phyloP scores from a whole-genome alignment of 2,797 vertebrate species.

The Anguilla pacifica region DNA sequence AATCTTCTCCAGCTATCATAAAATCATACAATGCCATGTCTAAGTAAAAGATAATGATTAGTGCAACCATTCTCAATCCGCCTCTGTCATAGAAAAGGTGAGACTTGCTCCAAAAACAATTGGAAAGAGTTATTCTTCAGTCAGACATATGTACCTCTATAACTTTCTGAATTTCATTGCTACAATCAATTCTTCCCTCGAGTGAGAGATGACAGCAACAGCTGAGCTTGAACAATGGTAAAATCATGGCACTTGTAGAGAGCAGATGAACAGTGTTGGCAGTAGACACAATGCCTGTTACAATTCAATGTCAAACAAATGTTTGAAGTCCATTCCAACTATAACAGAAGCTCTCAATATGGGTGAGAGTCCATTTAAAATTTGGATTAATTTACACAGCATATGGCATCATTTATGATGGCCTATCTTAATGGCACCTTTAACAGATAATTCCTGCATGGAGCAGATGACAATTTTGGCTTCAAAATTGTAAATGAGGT shows the following conservation, averaged over 20 bases:
- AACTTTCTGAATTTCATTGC: neutral
- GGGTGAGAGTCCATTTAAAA: neutral
- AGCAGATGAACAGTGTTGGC: slow-evolving; percentile 14
- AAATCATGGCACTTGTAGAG: neutral
- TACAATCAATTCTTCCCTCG: neutral
- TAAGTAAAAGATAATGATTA: too few species aligned
- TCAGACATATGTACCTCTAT: neutral
- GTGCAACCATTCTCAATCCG: neutral
- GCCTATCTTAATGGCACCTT: slow-evolving; percentile 2
- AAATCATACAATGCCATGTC: neutral
- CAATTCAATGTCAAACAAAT: slow-evolving; percentile 23
- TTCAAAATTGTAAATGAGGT: slow-evolving; percentile 22
- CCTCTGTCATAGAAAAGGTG: neutral
- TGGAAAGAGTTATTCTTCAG: neutral
- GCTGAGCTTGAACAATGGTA: slow-evolving; percentile 5
- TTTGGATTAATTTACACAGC: slow-evolving; percentile 24
- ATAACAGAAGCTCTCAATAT: slow-evolving; percentile 22
- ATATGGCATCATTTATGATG: slow-evolving; percentile 20
- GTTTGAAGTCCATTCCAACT: slow-evolving; percentile 13
- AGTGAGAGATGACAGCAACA: neutral
- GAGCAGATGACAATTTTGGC: slow-evolving; percentile 20
- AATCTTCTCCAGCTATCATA: neutral
- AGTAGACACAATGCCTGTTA: slow-evolving; percentile 1
- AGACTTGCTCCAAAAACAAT: neutral
- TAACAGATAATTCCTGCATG: slow-evolving; percentile 1